Conservation (phyloP, 2,888 invertebrate species). For the Coenonympha arcania region DNA sequence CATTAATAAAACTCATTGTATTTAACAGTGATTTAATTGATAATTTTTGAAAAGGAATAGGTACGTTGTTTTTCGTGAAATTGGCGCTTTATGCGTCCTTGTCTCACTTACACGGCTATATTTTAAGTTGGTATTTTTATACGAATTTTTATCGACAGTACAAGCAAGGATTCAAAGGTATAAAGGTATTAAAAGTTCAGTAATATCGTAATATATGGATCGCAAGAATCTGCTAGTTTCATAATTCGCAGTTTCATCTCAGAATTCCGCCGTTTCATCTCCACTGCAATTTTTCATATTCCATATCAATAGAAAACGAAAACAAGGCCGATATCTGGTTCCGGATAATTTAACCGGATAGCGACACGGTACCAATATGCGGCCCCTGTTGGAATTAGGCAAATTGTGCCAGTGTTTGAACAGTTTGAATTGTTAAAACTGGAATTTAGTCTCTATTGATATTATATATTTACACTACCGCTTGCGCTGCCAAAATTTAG, state of each 20-base stretch:
- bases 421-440: conserved; percentile 10
- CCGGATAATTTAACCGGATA: conserved; percentile 1
- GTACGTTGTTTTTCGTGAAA: too few species aligned
- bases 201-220: neutral
- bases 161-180: too few species aligned
- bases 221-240: neutral
- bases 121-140: too few species aligned
- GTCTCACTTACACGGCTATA: too few species aligned
- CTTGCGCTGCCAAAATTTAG: conserved; percentile 1
- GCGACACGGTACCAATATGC: conserved; percentile 12
- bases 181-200: neutral
- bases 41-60: too few species aligned
- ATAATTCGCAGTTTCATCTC: neutral
- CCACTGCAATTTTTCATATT: neutral
- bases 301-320: neutral
- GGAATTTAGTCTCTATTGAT: conserved; percentile 5
- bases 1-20: too few species aligned
- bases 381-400: conserved; percentile 2
- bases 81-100: too few species aligned
- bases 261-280: neutral
- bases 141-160: too few species aligned
- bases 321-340: conserved; percentile 7
- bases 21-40: too few species aligned
- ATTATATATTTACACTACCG: conserved; percentile 2
- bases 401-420: conserved; percentile 6